A percentile compares a stretch with the other conserved stretches of the same genome.
Conservation (phyloP, 1,140 invertebrate genomes). For the Agrilus planipennis region DNA sequence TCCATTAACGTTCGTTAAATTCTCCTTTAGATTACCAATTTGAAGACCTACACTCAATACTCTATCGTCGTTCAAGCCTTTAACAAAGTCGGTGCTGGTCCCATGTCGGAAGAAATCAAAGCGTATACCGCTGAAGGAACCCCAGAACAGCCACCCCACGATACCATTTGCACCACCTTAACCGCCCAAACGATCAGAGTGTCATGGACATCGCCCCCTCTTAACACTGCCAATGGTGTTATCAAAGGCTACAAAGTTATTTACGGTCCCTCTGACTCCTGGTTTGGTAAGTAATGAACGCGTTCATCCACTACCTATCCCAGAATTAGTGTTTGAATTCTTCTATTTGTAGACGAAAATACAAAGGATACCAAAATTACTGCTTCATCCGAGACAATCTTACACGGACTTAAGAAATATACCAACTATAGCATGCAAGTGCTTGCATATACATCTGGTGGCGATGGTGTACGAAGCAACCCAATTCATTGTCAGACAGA, state of each 20-base stretch:
- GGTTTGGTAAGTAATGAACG: conserved; percentile 63
- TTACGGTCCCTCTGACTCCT: conserved; percentile 82
- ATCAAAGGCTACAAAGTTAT: conserved; percentile 95
- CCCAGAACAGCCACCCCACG: conserved; percentile 85
- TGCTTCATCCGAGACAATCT: conserved; percentile 81
- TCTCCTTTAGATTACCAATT: conserved; percentile 22
- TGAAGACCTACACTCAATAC: conserved; percentile 82
- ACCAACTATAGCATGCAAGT: conserved; percentile 98
- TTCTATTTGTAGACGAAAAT: conserved; percentile 71
- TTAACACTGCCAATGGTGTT: conserved; percentile 82
- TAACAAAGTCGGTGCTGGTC: conserved; percentile 87
- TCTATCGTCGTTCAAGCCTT: conserved; percentile 90
- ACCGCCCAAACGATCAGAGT: conserved; percentile 89
- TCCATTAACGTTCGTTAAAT: neutral
- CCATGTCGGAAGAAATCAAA: conserved; percentile 76
- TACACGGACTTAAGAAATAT: conserved; percentile 85
- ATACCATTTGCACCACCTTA: conserved; percentile 79
- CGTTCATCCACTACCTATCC: neutral
- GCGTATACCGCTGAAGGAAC: conserved; percentile 87
- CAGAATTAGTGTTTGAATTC: no score
- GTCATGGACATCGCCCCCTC: conserved; percentile 83
- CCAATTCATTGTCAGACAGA: conserved; percentile 90
- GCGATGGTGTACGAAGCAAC: conserved; percentile 84
- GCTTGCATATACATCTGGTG: conserved; percentile 84
- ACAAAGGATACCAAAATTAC: conserved; percentile 85